A percentile compares a stretch with the other conserved stretches of the same genome.
Evolutionary conservation across 2,888 invertebrate species (phyloP).

Genomic region (Acanthosoma haemorrhoidale): DNA sequence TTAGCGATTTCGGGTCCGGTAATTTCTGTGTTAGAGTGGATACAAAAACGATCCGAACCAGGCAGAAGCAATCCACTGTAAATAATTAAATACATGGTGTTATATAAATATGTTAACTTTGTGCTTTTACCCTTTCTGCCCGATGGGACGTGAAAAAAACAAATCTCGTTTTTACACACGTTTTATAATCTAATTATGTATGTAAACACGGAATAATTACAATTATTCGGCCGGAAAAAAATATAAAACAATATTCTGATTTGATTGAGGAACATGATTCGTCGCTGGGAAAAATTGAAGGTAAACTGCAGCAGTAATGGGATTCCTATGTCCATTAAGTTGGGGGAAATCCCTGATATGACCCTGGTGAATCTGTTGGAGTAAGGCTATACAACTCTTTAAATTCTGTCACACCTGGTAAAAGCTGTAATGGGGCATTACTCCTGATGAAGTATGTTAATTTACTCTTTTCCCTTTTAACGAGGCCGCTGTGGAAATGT

Average conservation of each 20-base stretch:
- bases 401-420: constrained; percentile 26
- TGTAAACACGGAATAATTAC: neutral
- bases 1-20: too few relatives aligned
- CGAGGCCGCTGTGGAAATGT: constrained; percentile 2
- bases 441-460: constrained; percentile 16
- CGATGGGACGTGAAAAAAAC: neutral
- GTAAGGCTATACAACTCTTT: constrained; percentile 17
- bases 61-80: neutral
- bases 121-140: neutral
- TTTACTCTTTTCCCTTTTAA: constrained; percentile 15
- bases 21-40: too few relatives aligned
- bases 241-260: too few relatives aligned
- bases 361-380: neutral
- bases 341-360: neutral
- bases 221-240: neutral
- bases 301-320: neutral
- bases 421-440: constrained; percentile 26
- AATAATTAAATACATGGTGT: neutral
- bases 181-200: neutral
- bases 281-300: neutral
- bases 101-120: neutral
- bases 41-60: neutral
- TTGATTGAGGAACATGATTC: too few relatives aligned
- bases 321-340: constrained; percentile 9
- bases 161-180: neutral